Evolutionary conservation across 2,797 vertebrate species (phyloP).

Genomic region (Hydrolagus colliei): DNA sequence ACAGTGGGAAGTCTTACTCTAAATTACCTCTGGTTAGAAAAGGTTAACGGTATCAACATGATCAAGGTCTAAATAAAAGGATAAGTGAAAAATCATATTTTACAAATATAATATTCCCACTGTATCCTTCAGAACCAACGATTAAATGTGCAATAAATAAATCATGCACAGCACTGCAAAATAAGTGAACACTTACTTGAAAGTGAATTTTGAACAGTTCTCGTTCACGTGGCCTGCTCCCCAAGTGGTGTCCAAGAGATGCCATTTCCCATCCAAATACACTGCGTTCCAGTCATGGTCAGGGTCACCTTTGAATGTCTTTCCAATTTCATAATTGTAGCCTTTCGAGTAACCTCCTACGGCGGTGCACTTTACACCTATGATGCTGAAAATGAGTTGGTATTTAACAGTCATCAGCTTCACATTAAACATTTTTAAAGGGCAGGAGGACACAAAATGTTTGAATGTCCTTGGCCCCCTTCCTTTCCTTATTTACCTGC

Average conservation of each 20-base stretch:
- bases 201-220: conserved; percentile 56
- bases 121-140: not conserved
- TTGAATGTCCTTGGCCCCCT: not conserved
- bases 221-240: conserved; percentile 57
- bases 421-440: too few relatives aligned
- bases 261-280: conserved; percentile 61
- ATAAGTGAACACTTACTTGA: conserved; percentile 47
- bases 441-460: too few relatives aligned
- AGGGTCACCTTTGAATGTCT: conserved; percentile 52
- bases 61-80: too few relatives aligned
- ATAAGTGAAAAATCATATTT: too few relatives aligned
- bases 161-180: not conserved
- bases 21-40: too few relatives aligned
- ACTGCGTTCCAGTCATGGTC: conserved; percentile 65
- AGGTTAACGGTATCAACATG: too few relatives aligned
- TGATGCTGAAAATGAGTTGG: conserved; percentile 47
- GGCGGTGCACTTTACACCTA: conserved; percentile 58
- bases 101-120: not conserved
- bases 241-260: conserved; percentile 67
- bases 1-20: too few relatives aligned
- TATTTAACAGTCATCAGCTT: not conserved
- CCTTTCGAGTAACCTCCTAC: conserved; percentile 63
- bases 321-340: conserved; percentile 50
- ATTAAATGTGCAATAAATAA: not conserved
- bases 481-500: too few relatives aligned